phyloP scores from a whole-genome alignment of 2,113 vertebrate species.

The Ondatra zibethicus region DNA sequence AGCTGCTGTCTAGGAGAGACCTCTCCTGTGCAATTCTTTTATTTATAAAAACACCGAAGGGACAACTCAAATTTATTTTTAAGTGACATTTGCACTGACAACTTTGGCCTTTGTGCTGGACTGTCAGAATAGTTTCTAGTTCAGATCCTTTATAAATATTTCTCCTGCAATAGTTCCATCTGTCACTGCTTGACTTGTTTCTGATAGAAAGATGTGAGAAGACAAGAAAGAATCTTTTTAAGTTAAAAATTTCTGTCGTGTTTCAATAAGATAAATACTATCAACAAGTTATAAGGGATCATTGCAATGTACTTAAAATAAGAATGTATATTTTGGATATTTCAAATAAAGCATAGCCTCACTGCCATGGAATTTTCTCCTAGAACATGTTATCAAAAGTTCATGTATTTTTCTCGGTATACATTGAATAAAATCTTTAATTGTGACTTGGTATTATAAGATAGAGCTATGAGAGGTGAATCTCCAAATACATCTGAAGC shows the following conservation, averaged over 20 bases:
- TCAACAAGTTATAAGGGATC: neutral
- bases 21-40: neutral
- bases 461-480: neutral
- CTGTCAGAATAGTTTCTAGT: constrained; percentile 31
- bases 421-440: neutral
- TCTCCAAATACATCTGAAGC: neutral
- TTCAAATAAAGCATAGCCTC: neutral
- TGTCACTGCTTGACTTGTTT: constrained; percentile 17
- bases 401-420: neutral
- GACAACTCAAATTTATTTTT: constrained; percentile 34
- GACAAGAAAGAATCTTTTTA: neutral
- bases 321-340: neutral
- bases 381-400: neutral
- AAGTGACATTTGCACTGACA: neutral
- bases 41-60: neutral
- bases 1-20: neutral
- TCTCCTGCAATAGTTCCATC: neutral
- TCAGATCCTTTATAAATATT: neutral
- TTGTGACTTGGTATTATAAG: neutral
- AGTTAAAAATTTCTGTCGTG: neutral
- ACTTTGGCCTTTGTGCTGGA: neutral
- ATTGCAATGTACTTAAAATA: neutral
- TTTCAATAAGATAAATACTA: neutral
- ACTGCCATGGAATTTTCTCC: neutral
- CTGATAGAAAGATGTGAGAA: neutral